These are phyloP conservation scores for Campopleginae sp. DNA, from an alignment of 2,888 invertebrate genomes.

Conservation along the genomic window DNA sequence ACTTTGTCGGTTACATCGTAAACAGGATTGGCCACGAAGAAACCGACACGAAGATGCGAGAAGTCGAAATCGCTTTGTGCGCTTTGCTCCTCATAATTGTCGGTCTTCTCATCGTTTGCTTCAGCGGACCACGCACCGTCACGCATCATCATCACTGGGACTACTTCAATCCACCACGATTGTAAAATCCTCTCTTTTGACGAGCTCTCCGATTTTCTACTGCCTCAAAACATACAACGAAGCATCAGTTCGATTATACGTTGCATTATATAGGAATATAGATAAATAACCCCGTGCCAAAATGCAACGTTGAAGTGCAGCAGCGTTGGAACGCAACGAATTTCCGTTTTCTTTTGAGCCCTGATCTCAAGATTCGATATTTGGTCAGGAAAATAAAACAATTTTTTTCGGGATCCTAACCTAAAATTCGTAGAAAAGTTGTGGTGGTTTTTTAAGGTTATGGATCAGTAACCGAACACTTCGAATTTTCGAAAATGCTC, in stretches of 20 bases:
- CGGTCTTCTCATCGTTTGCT: conserved; percentile 90
- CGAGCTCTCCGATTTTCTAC: conserved; percentile 64
- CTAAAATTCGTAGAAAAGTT: no score
- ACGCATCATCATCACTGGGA: conserved; percentile 95
- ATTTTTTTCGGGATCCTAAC: no score
- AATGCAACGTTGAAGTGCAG: no score
- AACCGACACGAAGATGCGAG: conserved; percentile 86
- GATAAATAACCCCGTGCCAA: conserved; percentile 19
- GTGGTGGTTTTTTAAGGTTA: no score
- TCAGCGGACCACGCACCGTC: conserved; percentile 88
- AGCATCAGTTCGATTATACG: no score
- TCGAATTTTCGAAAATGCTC: no score
- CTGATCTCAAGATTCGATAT: no score
- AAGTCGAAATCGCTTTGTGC: conserved; percentile 91
- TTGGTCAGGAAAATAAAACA: no score
- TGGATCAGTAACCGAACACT: no score
- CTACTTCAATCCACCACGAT: conserved; percentile 92
- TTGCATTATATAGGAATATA: conserved; percentile 23
- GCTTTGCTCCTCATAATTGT: conserved; percentile 92
- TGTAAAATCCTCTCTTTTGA: conserved; percentile 52
- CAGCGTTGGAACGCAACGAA: no score
- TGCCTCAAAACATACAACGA: conserved; percentile 21
- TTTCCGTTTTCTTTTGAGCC: no score
- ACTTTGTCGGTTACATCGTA: conserved; percentile 88
- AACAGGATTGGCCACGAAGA: conserved; percentile 88